These are phyloP conservation scores for Seriola quinqueradiata DNA, from an alignment of 2,113 vertebrate species.

Conservation along the genomic window DNA sequence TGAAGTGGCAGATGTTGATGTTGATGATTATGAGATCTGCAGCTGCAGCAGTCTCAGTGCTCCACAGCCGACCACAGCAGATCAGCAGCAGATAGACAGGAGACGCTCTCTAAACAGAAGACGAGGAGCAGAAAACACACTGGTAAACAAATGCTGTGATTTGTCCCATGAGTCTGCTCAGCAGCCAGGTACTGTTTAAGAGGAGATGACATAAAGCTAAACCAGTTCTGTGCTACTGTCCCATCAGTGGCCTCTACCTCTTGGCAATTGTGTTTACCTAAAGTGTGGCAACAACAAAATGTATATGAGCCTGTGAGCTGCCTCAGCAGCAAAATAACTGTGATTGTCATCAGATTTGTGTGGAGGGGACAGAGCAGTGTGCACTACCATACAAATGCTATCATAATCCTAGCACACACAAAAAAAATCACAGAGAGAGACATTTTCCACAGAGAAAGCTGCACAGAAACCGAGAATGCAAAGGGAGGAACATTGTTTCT, in stretches of 20 bases:
- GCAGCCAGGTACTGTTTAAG: conserved; percentile 10
- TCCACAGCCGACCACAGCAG: conserved; percentile 42
- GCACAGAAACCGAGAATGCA: neutral
- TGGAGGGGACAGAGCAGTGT: conserved; percentile 4
- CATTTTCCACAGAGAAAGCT: conserved; percentile 20
- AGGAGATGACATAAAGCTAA: conserved; percentile 21
- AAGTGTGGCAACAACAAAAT: conserved; percentile 7
- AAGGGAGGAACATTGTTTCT: neutral
- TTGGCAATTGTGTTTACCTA: conserved; percentile 30
- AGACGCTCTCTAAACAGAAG: conserved; percentile 47
- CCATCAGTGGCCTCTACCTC: conserved; percentile 33
- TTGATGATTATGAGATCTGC: conserved; percentile 46
- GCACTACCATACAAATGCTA: conserved; percentile 30
- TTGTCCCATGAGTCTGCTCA: conserved; percentile 9
- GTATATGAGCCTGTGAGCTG: conserved; percentile 3
- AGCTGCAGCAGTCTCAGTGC: conserved; percentile 49
- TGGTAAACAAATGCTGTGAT: conserved; percentile 47
- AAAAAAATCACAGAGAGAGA: conserved; percentile 15
- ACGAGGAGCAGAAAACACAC: conserved; percentile 45
- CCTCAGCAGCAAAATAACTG: conserved; percentile 32
- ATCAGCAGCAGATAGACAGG: conserved; percentile 63
- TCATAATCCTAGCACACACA: conserved; percentile 20
- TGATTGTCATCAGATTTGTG: conserved; percentile 35
- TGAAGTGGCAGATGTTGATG: conserved; percentile 65
- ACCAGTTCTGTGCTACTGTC: conserved; percentile 9